phyloP scores from a whole-genome alignment of 2,888 invertebrate genomes.

The Cataglyphis livida region DNA sequence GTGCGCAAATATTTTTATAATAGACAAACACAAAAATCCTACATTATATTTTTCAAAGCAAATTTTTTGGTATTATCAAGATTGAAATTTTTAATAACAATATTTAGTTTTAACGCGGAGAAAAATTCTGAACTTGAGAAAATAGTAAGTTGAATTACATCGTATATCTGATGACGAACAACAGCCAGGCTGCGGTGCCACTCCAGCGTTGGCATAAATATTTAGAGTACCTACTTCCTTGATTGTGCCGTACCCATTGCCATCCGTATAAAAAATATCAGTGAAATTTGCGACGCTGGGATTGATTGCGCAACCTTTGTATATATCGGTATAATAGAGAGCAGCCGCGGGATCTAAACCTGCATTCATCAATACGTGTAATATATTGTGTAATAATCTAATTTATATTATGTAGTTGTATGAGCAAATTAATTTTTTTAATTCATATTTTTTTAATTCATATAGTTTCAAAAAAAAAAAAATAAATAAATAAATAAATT shows the following conservation, averaged over 20 bases:
- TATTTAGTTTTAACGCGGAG: neutral
- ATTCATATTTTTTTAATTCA: neutral
- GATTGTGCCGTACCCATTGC: neutral
- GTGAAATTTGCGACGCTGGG: neutral
- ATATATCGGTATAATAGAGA: neutral
- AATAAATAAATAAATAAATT: neutral
- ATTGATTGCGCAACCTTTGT: neutral
- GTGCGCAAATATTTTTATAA: neutral
- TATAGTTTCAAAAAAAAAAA: neutral
- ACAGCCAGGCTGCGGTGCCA: conserved; percentile 1
- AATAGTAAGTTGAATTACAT: neutral
- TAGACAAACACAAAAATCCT: neutral
- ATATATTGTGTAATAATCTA: neutral
- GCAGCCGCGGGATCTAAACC: neutral
- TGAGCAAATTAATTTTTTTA: neutral
- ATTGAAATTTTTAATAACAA: neutral
- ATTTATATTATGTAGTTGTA: neutral
- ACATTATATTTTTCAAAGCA: neutral
- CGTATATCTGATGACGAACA: neutral
- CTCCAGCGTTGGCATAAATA: neutral
- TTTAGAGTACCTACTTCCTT: neutral
- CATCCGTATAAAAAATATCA: neutral
- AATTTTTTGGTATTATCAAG: neutral
- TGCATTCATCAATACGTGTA: neutral
- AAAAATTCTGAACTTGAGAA: neutral